Evolutionary conservation across 2,797 vertebrate species (phyloP).

Genomic region (Gymnothorax javanicus): DNA sequence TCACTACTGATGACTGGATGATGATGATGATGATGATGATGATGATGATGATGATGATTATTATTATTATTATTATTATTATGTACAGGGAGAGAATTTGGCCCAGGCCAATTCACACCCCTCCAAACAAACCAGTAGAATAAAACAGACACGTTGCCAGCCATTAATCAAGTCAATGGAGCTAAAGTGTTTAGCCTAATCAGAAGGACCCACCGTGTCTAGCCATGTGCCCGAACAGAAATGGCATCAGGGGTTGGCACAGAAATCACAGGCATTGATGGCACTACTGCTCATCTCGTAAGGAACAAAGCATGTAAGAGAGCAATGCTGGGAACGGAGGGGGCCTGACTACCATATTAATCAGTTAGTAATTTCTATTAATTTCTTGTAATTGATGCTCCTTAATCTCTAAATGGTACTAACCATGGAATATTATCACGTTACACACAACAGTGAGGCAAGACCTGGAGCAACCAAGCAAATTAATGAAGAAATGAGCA

Average conservation of each 20-base stretch:
- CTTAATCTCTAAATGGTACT: slow-evolving; percentile 61
- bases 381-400: slow-evolving; percentile 64
- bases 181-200: slow-evolving; percentile 18
- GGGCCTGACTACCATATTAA: slow-evolving; percentile 73
- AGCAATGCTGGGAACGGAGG: slow-evolving; percentile 38
- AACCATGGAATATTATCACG: slow-evolving; percentile 24
- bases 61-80: neutral
- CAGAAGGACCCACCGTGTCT: slow-evolving; percentile 12
- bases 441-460: slow-evolving; percentile 21
- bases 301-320: slow-evolving; percentile 43
- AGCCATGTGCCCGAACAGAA: slow-evolving; percentile 8
- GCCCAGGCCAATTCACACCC: neutral
- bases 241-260: slow-evolving; percentile 14
- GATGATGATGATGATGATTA: neutral
- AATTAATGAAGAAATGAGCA: slow-evolving; percentile 22
- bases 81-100: neutral
- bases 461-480: neutral
- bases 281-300: slow-evolving; percentile 14
- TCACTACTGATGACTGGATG: too few relatives aligned
- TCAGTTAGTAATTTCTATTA: slow-evolving; percentile 71
- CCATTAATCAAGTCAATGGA: slow-evolving; percentile 21
- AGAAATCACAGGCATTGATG: slow-evolving; percentile 15
- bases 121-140: slow-evolving; percentile 16
- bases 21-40: neutral
- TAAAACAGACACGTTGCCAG: slow-evolving; percentile 20